These are phyloP conservation scores for Eristalis tenax DNA, from an alignment of 2,888 invertebrate species.

Conservation along the genomic window DNA sequence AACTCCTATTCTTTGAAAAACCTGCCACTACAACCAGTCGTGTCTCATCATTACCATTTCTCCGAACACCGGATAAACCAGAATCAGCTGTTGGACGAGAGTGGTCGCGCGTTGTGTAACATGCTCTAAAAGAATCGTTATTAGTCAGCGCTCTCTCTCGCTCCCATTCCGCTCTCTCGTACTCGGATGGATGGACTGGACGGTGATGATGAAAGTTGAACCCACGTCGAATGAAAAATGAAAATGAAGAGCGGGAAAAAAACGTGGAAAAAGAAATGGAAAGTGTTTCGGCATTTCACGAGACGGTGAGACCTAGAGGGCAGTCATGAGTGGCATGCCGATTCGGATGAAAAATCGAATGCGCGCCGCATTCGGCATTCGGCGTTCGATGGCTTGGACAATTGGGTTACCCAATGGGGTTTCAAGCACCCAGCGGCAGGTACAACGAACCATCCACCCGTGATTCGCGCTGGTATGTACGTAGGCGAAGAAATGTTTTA, in stretches of 20 bases:
- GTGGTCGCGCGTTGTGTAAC: too few relatives aligned
- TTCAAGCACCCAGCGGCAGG: neutral
- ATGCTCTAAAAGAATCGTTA: too few relatives aligned
- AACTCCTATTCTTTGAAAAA: neutral
- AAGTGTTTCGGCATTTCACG: neutral
- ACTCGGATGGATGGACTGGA: too few relatives aligned
- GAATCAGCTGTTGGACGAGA: too few relatives aligned
- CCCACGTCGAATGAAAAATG: too few relatives aligned
- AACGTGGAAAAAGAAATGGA: too few relatives aligned
- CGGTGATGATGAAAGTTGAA: too few relatives aligned
- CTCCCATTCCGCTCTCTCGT: too few relatives aligned
- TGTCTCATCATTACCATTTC: neutral
- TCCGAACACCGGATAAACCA: too few relatives aligned
- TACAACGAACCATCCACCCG: neutral
- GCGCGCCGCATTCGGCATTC: neutral
- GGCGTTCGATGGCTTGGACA: neutral
- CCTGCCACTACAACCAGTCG: neutral
- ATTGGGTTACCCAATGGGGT: neutral
- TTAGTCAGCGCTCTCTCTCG: too few relatives aligned
- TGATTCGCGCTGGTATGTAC: neutral
- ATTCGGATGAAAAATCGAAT: neutral
- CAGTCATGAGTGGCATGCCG: neutral
- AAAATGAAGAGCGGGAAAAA: too few relatives aligned
- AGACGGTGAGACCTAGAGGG: neutral
- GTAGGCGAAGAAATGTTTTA: neutral